Evolutionary conservation across 2,113 vertebrate species (phyloP).

Genomic region (Triplophysa tibetana): DNA sequence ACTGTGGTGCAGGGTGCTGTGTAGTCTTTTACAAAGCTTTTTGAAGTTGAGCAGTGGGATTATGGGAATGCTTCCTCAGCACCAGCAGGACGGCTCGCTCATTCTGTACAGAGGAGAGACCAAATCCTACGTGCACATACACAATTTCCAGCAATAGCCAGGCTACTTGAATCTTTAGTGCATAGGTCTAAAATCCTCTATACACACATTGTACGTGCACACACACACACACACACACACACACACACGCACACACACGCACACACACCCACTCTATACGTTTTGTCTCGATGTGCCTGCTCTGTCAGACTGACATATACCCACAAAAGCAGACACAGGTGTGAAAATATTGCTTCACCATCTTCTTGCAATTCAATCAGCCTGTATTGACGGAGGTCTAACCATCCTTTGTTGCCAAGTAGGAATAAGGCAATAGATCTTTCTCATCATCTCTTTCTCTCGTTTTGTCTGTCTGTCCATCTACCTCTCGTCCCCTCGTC

Average conservation of each 20-base stretch:
- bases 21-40: slow-evolving; percentile 48
- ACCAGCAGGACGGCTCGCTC: slow-evolving; percentile 34
- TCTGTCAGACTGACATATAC: slow-evolving; percentile 10
- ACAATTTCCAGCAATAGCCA: slow-evolving; percentile 26
- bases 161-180: slow-evolving; percentile 19
- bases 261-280: not conserved
- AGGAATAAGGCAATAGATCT: slow-evolving; percentile 35
- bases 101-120: slow-evolving; percentile 29
- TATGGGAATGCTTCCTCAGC: slow-evolving; percentile 49
- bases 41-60: slow-evolving; percentile 48
- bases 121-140: slow-evolving; percentile 28
- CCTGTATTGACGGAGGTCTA: slow-evolving; percentile 35
- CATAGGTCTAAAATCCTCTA: slow-evolving; percentile 21
- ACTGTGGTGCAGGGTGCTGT: slow-evolving; percentile 51
- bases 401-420: slow-evolving; percentile 34
- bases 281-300: not conserved
- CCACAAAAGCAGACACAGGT: slow-evolving; percentile 3
- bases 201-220: slow-evolving; percentile 9
- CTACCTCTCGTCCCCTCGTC: slow-evolving; percentile 20
- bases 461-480: not conserved
- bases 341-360: slow-evolving; percentile 37
- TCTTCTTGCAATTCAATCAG: slow-evolving; percentile 38
- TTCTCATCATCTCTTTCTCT: not conserved
- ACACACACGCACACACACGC: not conserved
- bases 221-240: slow-evolving; percentile 24